Conservation (phyloP, 2,888 invertebrate species). For the Napeogenes inachia region DNA sequence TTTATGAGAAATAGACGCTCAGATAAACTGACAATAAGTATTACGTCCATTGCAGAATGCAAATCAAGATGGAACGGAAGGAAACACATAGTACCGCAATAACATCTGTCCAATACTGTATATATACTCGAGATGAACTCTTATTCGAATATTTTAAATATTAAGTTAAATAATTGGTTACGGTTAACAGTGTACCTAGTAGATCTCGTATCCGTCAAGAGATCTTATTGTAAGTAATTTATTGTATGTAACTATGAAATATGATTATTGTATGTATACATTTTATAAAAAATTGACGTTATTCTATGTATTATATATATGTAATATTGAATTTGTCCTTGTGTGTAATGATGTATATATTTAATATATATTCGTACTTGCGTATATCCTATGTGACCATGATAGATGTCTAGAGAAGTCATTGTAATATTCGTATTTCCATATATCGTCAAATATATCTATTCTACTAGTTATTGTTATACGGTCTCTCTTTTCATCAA, state of each 20-base stretch:
- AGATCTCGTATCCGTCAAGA: not conserved
- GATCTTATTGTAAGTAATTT: not conserved
- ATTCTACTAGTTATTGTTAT: not conserved
- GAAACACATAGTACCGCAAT: slow-evolving; percentile 65
- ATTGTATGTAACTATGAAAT: not conserved
- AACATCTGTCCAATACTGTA: slow-evolving; percentile 55
- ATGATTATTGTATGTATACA: not conserved
- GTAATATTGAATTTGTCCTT: no score
- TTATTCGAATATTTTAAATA: slow-evolving; percentile 31
- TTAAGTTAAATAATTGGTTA: not conserved
- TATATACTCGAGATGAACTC: slow-evolving; percentile 36
- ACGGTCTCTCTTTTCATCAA: not conserved
- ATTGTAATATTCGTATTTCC: not conserved
- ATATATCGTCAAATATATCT: not conserved
- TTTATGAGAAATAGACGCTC: slow-evolving; percentile 19
- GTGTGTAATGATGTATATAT: no score
- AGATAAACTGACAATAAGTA: slow-evolving; percentile 54
- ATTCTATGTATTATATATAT: no score
- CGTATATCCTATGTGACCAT: no score
- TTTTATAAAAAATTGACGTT: no score
- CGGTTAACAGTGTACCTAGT: not conserved
- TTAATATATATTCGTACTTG: no score
- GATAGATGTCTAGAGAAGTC: not conserved
- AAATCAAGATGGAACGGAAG: slow-evolving; percentile 67
- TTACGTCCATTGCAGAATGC: slow-evolving; percentile 75